Percentiles rank a stretch among this genome's conserved stretches.
phyloP scores from a whole-genome alignment of 1,140 invertebrate genomes.

The Eurosta solidaginis region DNA sequence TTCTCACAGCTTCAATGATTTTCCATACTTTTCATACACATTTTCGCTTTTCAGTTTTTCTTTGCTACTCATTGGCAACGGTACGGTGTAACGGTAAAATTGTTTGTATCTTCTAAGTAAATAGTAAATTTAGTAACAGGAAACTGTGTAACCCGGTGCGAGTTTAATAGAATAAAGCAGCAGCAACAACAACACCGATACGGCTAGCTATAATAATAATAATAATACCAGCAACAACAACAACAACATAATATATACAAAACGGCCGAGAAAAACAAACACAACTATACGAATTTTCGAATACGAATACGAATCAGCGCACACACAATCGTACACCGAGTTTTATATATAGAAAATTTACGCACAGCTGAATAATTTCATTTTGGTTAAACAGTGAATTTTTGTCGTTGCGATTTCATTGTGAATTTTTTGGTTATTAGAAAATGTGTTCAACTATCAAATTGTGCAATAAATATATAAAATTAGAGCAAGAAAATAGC shows the following conservation, averaged over 20 bases:
- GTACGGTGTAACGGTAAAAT: conserved; percentile 10
- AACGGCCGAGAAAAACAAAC: background rate
- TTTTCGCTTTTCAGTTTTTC: conserved; percentile 17
- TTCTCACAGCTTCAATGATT: background rate
- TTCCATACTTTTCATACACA: background rate
- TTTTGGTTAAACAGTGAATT: conserved; percentile 25
- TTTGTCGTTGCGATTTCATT: conserved; percentile 14
- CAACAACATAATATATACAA: background rate
- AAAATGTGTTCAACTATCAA: background rate
- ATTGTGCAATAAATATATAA: background rate
- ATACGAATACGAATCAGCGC: background rate
- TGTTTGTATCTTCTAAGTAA: background rate
- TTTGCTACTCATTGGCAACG: conserved; percentile 1
- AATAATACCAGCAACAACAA: background rate
- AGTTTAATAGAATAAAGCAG: background rate
- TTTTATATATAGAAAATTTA: conserved; percentile 60
- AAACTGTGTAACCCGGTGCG: conserved; percentile 5
- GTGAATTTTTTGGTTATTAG: background rate
- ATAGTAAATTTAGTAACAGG: background rate
- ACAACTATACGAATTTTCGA: background rate
- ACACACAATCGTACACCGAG: conserved; percentile 5
- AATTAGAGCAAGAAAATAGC: background rate
- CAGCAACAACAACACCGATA: background rate
- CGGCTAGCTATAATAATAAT: background rate
- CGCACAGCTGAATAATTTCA: conserved; percentile 45